Percentiles rank a stretch among this genome's conserved stretches.
These are phyloP conservation scores for Helicolenus hilgendorfi DNA, from an alignment of 2,797 vertebrate species.

Conservation along the genomic window DNA sequence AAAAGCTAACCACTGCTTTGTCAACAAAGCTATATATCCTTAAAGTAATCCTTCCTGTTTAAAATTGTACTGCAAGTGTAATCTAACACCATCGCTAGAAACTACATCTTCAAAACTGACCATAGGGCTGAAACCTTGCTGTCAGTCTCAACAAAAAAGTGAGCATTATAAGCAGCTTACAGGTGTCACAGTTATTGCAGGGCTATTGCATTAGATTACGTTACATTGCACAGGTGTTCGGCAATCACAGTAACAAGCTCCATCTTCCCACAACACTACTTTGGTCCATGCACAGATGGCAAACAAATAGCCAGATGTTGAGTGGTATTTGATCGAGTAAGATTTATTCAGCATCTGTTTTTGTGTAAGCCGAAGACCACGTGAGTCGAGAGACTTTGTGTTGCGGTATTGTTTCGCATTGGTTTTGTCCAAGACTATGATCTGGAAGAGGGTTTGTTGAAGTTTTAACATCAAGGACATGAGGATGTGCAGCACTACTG, in stretches of 20 bases:
- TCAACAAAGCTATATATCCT: neutral
- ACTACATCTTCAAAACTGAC: neutral
- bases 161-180: constrained; percentile 1
- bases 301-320: constrained; percentile 46
- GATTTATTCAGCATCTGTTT: constrained; percentile 14
- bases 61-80: neutral
- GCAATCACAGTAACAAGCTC: constrained; percentile 32
- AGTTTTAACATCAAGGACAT: constrained; percentile 40
- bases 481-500: neutral
- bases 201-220: constrained; percentile 29
- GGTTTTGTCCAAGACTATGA: constrained; percentile 13
- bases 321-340: neutral
- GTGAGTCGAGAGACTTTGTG: neutral
- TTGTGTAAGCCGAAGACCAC: neutral
- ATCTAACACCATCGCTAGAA: neutral
- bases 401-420: neutral
- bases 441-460: neutral
- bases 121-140: neutral
- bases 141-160: constrained; percentile 2
- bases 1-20: neutral
- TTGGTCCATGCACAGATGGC: constrained; percentile 17
- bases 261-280: constrained; percentile 12
- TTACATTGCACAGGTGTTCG: constrained; percentile 52
- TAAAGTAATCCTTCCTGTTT: neutral
- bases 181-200: constrained; percentile 27